Percentiles rank a stretch among this genome's conserved stretches.
phyloP scores from a whole-genome alignment of 2,888 invertebrate genomes.

The Teinopalpus imperialis region DNA sequence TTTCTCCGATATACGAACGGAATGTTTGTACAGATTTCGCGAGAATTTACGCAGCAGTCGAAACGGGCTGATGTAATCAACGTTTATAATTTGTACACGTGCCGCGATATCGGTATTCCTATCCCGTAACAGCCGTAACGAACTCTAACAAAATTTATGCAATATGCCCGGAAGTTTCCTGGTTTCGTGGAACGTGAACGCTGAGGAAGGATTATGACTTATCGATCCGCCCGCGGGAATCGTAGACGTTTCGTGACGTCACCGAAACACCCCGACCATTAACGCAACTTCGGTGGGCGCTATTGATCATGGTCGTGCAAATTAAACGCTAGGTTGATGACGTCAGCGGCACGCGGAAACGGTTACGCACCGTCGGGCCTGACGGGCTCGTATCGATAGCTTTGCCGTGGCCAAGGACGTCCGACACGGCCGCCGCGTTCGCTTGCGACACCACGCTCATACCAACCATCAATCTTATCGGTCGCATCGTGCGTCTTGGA shows the following conservation, averaged over 20 bases:
- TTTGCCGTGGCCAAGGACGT: slow-evolving; percentile 27
- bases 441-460: slow-evolving; percentile 50
- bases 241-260: slow-evolving; percentile 13
- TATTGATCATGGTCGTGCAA: slow-evolving; percentile 21
- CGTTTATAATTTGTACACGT: slow-evolving; percentile 26
- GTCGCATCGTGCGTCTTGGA: no score
- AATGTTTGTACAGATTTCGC: slow-evolving; percentile 69
- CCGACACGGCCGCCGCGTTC: slow-evolving; percentile 35
- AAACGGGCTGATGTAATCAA: slow-evolving; percentile 55
- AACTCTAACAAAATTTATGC: slow-evolving; percentile 14
- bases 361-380: slow-evolving; percentile 60
- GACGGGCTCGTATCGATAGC: slow-evolving; percentile 31
- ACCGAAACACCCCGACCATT: slow-evolving; percentile 17
- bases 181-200: slow-evolving; percentile 27
- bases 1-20: slow-evolving; percentile 49
- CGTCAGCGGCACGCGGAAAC: slow-evolving; percentile 64
- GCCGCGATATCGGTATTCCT: slow-evolving; percentile 22
- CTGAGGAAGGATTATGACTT: slow-evolving; percentile 4
- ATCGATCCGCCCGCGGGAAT: neutral
- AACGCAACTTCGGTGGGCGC: slow-evolving; percentile 16
- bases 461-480: no score
- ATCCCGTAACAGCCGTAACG: slow-evolving; percentile 1
- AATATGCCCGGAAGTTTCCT: slow-evolving; percentile 1
- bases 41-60: slow-evolving; percentile 66
- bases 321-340: slow-evolving; percentile 36